Evolutionary conservation across 2,113 vertebrate species (phyloP), one percentile per base, ranked within the genome.

Genomic region (Bubalus kerabau): DNA sequence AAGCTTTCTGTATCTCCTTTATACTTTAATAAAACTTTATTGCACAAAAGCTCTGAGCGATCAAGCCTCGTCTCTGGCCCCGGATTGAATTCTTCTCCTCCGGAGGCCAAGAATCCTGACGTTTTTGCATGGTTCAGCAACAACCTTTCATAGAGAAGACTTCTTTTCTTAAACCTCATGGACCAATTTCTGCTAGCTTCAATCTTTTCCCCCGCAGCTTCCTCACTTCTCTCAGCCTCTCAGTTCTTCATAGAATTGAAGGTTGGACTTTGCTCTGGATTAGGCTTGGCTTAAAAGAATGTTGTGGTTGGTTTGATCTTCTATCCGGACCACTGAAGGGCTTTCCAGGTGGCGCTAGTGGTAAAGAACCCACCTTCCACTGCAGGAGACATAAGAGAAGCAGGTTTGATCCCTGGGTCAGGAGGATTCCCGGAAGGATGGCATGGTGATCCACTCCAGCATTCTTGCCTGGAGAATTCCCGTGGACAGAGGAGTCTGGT

Each of bases 181-280:
- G 46, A 81, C 2, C 28, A 32, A 0, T 17, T 19, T 52, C 46
- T 81, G 16, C 46, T 21, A 50, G 16, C 78, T 50, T 50, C 78
- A 32, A 0, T 28, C 46, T 6, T 81, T 52, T 21, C 17, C 46
- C 16, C 48, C 32, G 78, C 3, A 32, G 17, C 48, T 52, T 81
- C 28, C 16, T 52, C 16, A 13, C 46, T 28, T 52, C 78, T 32
- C 28, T 52, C 30, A 52, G 48, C 46, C 78, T 71, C 67, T 71
- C 67, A 71, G 19, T 12, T 71, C 67, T 81, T 81, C 78, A 81
- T 6, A 32, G 48, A 21, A 50, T 81, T 32, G 5, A 50, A 81
- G 78, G 28, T 52, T 81, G 30, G 48, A 17, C 48, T 21, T 52
- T 50, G 17, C 16, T 81, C 48, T 52, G 78, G 28, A 52, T 81